Base-by-base conservation (phyloP, 2,797 vertebrate genomes). In the Natrix natrix region DNA sequence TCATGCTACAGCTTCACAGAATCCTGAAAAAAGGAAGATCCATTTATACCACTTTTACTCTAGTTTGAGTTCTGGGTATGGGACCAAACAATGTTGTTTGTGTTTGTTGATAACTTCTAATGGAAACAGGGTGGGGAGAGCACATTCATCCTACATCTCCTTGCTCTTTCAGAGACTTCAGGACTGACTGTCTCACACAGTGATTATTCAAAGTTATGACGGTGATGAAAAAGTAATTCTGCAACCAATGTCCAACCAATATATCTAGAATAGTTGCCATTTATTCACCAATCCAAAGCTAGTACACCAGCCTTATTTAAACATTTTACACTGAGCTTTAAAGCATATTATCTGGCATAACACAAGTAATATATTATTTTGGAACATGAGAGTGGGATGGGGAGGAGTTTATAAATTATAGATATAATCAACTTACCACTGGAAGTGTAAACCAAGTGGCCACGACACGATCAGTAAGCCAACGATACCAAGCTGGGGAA, bases 381-480 rank as follows among this genome's bases (percentile, higher is more conserved):
- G 14, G 32, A 24, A 69, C 24, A 48, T 90, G 74, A 37, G 37
- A 12, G 20, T 83, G 74, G 74, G 74, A 20, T 83, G 74, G 3
- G 10, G 74, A 24, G 20, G 37, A 24, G 74, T 22, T 54, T 83
- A 91, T 61, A 52, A 54, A 63, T 37, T 54, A 83, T 5, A 59
- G 0, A 83, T 56, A 48, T 48, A n/a, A 86, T 4, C 24, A 94
- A 98, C 98, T 97, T 98, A 99, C 99, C 98, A 99, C 99, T 86
- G 99, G 99, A 32, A 99, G 97, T 0, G 99, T 99, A 96, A 99
- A 98, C 99, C 99, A 99, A 55, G 98, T 99, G 93, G 99, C 99
- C 26, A 99, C 98, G 48, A 99, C 95, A 52, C 98, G 98, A 95
- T 99, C 98, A 0, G 98, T 99, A 96, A 99, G 97, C 99, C 99